These are phyloP conservation scores for Coleophora flavipennella DNA, from an alignment of 2,888 invertebrate species.

Conservation along the genomic window DNA sequence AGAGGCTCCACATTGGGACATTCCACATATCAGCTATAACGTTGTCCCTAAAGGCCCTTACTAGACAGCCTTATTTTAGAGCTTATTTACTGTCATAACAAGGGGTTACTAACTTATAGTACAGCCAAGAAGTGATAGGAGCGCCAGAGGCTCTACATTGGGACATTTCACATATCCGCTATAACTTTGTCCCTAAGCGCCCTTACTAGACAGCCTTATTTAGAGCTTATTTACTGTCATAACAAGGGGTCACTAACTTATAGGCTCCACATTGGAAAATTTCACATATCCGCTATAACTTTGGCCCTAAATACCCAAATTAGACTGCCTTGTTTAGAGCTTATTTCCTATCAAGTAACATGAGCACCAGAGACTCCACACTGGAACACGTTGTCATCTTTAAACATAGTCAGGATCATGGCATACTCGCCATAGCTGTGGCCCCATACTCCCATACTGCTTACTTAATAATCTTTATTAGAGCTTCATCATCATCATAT, in stretches of 20 bases:
- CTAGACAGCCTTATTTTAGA: too few species aligned
- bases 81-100: background rate
- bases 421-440: too few species aligned
- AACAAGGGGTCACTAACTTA: too few species aligned
- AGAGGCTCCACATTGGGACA: slow-evolving; percentile 90
- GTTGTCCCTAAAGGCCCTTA: slow-evolving; percentile 42
- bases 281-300: slow-evolving; percentile 94
- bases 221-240: background rate
- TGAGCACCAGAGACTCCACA: too few species aligned
- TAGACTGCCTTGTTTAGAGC: too few species aligned
- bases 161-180: slow-evolving; percentile 93
- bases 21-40: too few species aligned
- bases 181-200: slow-evolving; percentile 96
- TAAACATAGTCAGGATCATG: too few species aligned
- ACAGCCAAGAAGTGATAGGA: slow-evolving; percentile 92
- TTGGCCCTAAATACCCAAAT: slow-evolving; percentile 93
- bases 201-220: too few species aligned
- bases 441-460: background rate
- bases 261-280: too few species aligned
- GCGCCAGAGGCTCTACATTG: slow-evolving; percentile 92
- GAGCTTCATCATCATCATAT: too few species aligned
- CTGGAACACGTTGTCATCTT: too few species aligned
- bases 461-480: too few species aligned
- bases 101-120: slow-evolving; percentile 87
- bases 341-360: background rate